Base-by-base conservation (phyloP, 2,113 vertebrate genomes). In the Malurus melanocephalus region DNA sequence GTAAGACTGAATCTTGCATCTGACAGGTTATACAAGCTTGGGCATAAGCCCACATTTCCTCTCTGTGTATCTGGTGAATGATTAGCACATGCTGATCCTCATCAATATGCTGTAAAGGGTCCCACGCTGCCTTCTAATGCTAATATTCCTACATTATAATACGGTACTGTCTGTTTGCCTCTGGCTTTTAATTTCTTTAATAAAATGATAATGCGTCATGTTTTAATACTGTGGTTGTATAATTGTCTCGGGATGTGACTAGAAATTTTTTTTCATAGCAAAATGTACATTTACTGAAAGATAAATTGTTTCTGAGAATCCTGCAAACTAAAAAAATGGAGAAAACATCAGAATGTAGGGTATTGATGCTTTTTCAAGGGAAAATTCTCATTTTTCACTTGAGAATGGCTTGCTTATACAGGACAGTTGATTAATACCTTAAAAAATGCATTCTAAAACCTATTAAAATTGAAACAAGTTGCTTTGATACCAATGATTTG, bases 131-230 rank as follows among this genome's bases (percentile, higher is more conserved):
- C 38, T 87, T 53, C 68, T 75, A 71, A 69, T 78, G 38, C n/a
- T 79, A 72, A 81, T 85, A 72, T 65, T 65, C 46, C 42, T 65
- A 11, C 53, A 48, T 55, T 53, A 65, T 72, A 80, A 72, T 72
- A 27, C 32, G 13, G 24, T 24, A 43, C 21, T 84, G 40, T 66
- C 75, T 89, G 49, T 75, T 93, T 81, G 89, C 74, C 84, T 88
- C 94, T 66, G 71, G 66, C 38, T 82, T 92, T 92, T 90, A 75
- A 90, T 90, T 93, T 87, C 74, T 92, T 87, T 76, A 74, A 79
- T 79, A 57, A 93, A 80, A 93, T 13, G 8, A 11, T 75, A 83
- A 78, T 57, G 49, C 6, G 7, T 66, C 20, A 5, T 82, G 57
- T 46, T 94, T 80, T 79, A 84, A 59, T 92, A 57, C 30, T 66